Evolutionary conservation across 2,113 vertebrate species (phyloP), one percentile per base, ranked within the genome.

Genomic region (Genyomyrus donnyi): DNA sequence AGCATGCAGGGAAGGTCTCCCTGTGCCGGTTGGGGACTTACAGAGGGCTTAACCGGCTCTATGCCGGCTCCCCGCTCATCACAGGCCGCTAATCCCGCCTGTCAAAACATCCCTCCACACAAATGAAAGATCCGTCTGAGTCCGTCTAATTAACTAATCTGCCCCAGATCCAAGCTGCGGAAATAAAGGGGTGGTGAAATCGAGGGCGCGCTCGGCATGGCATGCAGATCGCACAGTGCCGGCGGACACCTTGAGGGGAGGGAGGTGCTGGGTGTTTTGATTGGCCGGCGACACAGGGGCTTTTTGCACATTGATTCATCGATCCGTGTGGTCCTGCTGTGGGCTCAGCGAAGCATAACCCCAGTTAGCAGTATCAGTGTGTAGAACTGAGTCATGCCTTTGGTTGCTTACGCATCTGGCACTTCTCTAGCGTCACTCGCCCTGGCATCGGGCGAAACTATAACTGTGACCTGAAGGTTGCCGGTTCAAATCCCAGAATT

Each of bases 311-410:
- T 95, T 90, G 94, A 96, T 95, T 93, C 93, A 95, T 95, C 94
- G 95, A 94, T 91, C 87, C 91, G 91, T 92, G 91, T 90, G 53
- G 89, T 85, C 24, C 92, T 90, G 91, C 93, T 92, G 91, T 93
- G 91, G 93, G 91, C 77, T 42, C 91, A 91, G 92, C 31, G 91
- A 92, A 93, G 95, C 94, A 95, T 94, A 95, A 94, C 93, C 94
- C 93, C 94, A 94, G 95, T 95, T 95, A 95, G 93, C 92, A 93
- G 93, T 93, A 93, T 92, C 91, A 93, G 93, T 94, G 92, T 93
- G 95, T 93, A 94, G 93, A 93, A 92, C 93, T 94, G 93, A 95
- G 92, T 94, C 94, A 93, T 94, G 95, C 95, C 94, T 95, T 94
- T 95, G 56, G 45, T 27, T 35, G 50, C 49, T 56, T 56, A 21